A percentile compares a stretch with the other conserved stretches of the same genome.
Conservation (phyloP, 1,140 invertebrate genomes). For the Chironomus striatipennis region DNA sequence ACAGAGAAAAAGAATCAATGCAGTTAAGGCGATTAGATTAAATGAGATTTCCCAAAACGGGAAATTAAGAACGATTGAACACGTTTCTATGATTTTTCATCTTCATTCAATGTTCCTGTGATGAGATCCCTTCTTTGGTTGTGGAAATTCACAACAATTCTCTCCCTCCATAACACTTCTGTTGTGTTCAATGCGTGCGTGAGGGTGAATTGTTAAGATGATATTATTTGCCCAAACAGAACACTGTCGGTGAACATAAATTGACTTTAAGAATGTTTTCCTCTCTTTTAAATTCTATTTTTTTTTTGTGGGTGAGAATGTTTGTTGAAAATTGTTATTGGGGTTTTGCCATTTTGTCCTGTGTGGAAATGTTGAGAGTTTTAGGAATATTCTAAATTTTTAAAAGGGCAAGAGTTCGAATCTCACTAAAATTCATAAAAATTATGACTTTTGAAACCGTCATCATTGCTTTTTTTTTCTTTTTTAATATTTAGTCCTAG, state of each 20-base stretch:
- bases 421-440: neutral
- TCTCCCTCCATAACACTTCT: neutral
- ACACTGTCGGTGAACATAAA: neutral
- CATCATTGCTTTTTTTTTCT: too few species aligned
- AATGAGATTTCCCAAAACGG: conserved; percentile 23
- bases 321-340: too few species aligned
- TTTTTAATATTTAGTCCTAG: too few species aligned
- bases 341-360: too few species aligned
- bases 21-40: neutral
- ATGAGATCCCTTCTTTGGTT: neutral
- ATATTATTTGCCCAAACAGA: too few species aligned
- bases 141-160: neutral
- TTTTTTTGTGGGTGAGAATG: neutral
- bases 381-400: too few species aligned
- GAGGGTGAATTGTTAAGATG: neutral
- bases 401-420: too few species aligned
- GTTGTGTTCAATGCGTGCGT: neutral
- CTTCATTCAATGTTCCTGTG: neutral
- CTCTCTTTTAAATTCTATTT: neutral
- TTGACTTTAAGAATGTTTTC: neutral
- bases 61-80: conserved; percentile 21
- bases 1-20: too few species aligned
- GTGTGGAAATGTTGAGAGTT: too few species aligned
- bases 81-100: conserved; percentile 11
- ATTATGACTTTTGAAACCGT: too few species aligned